Evolutionary conservation across 2,888 invertebrate species (phyloP), one percentile per base, ranked within the genome.

Genomic region (Tanytarsus gracilentus): DNA sequence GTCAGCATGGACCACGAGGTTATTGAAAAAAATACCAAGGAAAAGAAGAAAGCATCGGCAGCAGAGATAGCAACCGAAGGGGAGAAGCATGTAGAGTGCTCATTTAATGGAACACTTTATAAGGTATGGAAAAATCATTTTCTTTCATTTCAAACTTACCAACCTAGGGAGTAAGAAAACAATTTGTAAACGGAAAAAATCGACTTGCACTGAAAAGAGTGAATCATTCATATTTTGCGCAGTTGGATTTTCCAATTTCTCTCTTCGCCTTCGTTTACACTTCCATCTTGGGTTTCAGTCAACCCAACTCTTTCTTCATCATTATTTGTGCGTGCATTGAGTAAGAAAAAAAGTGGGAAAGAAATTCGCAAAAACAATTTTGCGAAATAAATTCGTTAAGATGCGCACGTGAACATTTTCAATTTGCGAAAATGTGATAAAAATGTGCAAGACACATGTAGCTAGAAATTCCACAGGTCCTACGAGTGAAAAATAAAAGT

Each of bases 1-100:
- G 85, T 88, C 18, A 86, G 81, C 66, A 80, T 88, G 77, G 84
- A 85, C 65, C 79, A 79, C 62, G 80, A 85, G 55, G 85, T 83
- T 11, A 60, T 67, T 36, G 63, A 66, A 4, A 66, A 68, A 33
- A 76, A 76, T 55, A 73, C 74, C 36, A 71, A 23, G 9, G 23
- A 33, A 11, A 55, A 33, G 7, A 30, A 51, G 27, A 14, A 49
- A 25, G 18, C 2, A 11, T 8, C 6, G 6, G 4, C 27, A 2
- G 7, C 25, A 14, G 27, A 49, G 14, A 27, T 26, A n/a, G 27
- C 25, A 27, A 25, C 21, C 7, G 26, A 26, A 9, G 23, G 6
- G 14, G 39, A 39, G 1, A 23, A 11, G 4, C 26, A 26, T n/a
- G 18, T 11, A 5, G 55, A 55, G 27, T 55, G 55, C 26, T 39